Evolutionary conservation across 2,888 invertebrate species (phyloP).

Genomic region (Eupithecia subfuscata): DNA sequence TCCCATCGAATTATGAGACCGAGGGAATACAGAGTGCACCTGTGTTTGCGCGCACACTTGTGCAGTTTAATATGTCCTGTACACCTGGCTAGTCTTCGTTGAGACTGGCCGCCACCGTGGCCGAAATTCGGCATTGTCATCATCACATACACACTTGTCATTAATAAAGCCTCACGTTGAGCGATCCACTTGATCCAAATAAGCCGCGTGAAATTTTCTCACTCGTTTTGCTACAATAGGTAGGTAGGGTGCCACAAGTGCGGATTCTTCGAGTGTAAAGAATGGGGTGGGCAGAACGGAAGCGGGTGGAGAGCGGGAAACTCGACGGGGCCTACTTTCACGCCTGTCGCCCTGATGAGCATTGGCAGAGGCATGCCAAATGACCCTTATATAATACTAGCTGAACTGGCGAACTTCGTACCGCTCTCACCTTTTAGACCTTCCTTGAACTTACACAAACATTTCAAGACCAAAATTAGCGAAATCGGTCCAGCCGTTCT

Average conservation of each 20-base stretch:
- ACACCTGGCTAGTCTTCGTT: too few species aligned
- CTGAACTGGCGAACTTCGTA: too few species aligned
- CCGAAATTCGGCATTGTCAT: background rate
- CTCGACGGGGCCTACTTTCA: slow-evolving; percentile 68
- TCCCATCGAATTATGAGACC: too few species aligned
- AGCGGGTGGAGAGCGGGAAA: slow-evolving; percentile 56
- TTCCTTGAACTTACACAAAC: too few species aligned
- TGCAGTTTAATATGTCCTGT: too few species aligned
- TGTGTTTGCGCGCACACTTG: too few species aligned
- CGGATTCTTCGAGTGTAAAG: slow-evolving; percentile 48
- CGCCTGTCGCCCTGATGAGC: slow-evolving; percentile 65
- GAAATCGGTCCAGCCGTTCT: too few species aligned
- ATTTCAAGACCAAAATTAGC: too few species aligned
- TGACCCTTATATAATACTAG: slow-evolving; percentile 38
- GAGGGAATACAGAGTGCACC: too few species aligned
- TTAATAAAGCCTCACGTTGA: background rate
- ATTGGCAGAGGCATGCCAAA: slow-evolving; percentile 48
- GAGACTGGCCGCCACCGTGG: background rate
- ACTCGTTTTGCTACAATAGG: background rate
- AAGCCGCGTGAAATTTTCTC: background rate
- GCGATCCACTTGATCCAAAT: background rate
- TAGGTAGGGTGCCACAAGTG: slow-evolving; percentile 12
- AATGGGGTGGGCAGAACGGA: slow-evolving; percentile 53
- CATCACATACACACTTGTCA: background rate
- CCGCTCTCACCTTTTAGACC: too few species aligned